A percentile compares a stretch with the other conserved stretches of the same genome.
Conservation (phyloP, 2,113 vertebrate genomes). For the Rattus norvegicus region DNA sequence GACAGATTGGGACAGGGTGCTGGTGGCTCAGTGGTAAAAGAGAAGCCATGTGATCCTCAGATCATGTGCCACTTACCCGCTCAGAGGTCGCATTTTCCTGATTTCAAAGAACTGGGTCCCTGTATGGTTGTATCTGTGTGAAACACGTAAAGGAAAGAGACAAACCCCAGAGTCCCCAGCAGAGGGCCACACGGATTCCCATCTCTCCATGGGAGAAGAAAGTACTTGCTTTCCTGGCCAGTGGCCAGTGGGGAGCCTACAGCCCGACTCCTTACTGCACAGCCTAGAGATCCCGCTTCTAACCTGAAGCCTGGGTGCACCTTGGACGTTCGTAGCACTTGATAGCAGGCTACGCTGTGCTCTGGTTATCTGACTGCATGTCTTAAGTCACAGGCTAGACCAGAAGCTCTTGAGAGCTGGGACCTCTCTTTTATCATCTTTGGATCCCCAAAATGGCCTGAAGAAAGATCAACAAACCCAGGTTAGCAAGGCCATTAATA, state of each 20-base stretch:
- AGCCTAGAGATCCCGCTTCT: neutral
- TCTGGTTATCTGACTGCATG: neutral
- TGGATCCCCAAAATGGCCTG: neutral
- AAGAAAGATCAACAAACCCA: neutral
- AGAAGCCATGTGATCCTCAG: neutral
- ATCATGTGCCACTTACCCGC: conserved; percentile 90
- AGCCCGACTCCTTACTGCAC: neutral
- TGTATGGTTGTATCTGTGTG: conserved; percentile 97
- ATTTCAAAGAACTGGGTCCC: conserved; percentile 99
- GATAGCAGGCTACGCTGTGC: neutral
- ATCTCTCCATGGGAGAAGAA: neutral
- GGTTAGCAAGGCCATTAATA: neutral
- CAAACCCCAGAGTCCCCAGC: neutral
- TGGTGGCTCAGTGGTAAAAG: neutral
- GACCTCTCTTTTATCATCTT: conserved; percentile 28
- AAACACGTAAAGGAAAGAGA: conserved; percentile 84
- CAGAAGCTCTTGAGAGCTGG: neutral
- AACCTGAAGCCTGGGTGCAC: neutral
- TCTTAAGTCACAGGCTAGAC: neutral
- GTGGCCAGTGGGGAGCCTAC: neutral
- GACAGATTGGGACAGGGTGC: neutral
- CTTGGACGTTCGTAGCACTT: neutral
- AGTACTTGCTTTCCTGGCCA: neutral
- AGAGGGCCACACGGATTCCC: neutral
- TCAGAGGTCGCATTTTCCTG: conserved; percentile 96